These are phyloP conservation scores for Enteromius unitaeniatus DNA, from an alignment of 2,797 vertebrate genomes.

Conservation along the genomic window DNA sequence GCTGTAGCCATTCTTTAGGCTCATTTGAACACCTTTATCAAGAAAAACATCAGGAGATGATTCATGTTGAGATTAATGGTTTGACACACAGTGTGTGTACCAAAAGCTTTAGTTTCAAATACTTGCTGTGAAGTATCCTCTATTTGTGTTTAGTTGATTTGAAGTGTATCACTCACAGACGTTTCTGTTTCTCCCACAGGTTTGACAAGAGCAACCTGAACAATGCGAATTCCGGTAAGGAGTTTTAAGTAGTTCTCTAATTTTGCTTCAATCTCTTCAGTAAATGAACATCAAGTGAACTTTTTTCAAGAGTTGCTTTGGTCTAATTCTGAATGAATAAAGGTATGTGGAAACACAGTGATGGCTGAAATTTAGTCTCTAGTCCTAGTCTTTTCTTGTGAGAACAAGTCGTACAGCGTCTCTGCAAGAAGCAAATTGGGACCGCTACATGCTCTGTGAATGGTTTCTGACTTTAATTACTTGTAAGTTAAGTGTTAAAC, in stretches of 20 bases:
- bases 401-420: not conserved
- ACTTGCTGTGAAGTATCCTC: not conserved
- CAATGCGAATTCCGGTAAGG: conserved; percentile 62
- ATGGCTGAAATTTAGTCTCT: not conserved
- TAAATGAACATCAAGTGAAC: conserved; percentile 1
- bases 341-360: not conserved
- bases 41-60: not conserved
- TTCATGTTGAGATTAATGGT: not conserved
- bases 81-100: not conserved
- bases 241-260: conserved; percentile 4
- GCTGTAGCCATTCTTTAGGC: not conserved
- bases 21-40: not conserved
- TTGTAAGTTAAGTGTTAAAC: conserved; percentile 50
- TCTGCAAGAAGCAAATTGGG: conserved; percentile 22
- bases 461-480: conserved; percentile 35
- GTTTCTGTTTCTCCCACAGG: conserved; percentile 53
- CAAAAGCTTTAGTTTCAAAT: not conserved
- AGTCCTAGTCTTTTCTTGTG: not conserved
- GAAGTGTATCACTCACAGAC: not conserved
- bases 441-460: not conserved
- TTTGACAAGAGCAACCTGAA: conserved; percentile 56
- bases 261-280: not conserved
- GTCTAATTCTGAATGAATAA: not conserved
- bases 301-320: not conserved
- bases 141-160: conserved; percentile 7